phyloP scores from a whole-genome alignment of 92 coral and sea anemone species.

The Pocillopora grandis region DNA sequence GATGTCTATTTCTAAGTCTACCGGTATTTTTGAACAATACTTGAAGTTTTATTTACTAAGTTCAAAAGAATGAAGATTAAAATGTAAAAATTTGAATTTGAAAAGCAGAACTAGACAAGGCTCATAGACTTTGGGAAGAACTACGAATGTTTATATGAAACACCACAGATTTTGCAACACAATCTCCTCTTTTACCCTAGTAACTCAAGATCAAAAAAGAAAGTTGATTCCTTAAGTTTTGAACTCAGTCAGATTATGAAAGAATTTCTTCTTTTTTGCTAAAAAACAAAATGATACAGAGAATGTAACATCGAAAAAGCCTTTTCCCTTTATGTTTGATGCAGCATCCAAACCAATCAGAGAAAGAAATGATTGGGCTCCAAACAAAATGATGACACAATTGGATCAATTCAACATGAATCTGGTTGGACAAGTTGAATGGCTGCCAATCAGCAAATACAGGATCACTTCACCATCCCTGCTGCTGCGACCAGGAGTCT shows the following conservation, averaged over 20 bases:
- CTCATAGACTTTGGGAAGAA: constrained; percentile 16
- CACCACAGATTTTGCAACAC: constrained; percentile 3
- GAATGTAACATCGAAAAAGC: background rate
- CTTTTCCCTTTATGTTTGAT: constrained; percentile 5
- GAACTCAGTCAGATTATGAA: background rate
- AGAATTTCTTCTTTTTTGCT: background rate
- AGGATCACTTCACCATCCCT: constrained; percentile 22
- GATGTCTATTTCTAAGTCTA: background rate
- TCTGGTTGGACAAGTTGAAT: constrained; percentile 28
- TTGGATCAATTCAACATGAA: constrained; percentile 14
- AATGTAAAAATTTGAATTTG: constrained; percentile 25
- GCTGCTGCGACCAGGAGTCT: constrained; percentile 60
- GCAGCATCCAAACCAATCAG: constrained; percentile 27
- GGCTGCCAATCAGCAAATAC: constrained; percentile 42
- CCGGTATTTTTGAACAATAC: background rate
- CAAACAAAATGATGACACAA: constrained; percentile 15
- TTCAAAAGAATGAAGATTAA: background rate
- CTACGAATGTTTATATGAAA: background rate
- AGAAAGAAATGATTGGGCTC: constrained; percentile 42
- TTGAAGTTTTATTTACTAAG: background rate
- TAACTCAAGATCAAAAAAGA: background rate
- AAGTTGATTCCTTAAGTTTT: constrained; percentile 6
- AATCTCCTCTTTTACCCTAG: background rate
- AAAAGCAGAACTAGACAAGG: background rate
- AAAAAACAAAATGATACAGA: background rate